Base-by-base conservation (phyloP, 2,888 invertebrate genomes). In the Drosophila recens region DNA sequence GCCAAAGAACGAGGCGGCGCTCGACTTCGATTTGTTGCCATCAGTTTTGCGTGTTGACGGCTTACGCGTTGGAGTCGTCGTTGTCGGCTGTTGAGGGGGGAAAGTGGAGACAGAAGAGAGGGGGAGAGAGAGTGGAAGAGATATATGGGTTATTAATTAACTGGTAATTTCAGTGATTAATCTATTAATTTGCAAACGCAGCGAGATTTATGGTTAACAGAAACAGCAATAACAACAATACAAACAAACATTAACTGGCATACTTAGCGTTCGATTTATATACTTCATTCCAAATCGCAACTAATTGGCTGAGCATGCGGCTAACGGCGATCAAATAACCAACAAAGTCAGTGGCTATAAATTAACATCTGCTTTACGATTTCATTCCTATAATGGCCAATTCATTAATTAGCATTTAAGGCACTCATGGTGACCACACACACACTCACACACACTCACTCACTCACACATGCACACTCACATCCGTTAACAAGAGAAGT, bases 1-100 rank as follows among this genome's bases (percentile, higher is more conserved):
- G 59, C 95, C 96, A 91, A 97, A 97, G 92, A 97, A 95, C 0
- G 97, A 96, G 0, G 96, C 96, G 0, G 96, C 96, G 13, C 96
- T 95, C 15, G 96, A 96, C 75, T 96, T 95, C 49, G 89, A 69
- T 80, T 90, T 90, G 43, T 73, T 68, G 71, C 69, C 46, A 59
- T 90, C 88, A 56, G 58, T 77, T 72, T 78, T 90, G 72, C 83
- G 82, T 68, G 79, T 51, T 67, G 79, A 58, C 27, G 82, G 63
- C 70, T 85, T 90, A 6, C 80, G 85, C 54, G 87, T 86, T 27
- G 90, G 83, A 20, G 66, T 57, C 51, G 66, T 48, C 23, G 69
- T 20, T 38, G 67, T 15, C 23, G 56, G 53, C 61, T 61, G 71
- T 23, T 20, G 17, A 8, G 33, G 23, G 11, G 33, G 13, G 17